Base-by-base conservation (phyloP, 2,113 vertebrate genomes). In the Dasyurus viverrinus region DNA sequence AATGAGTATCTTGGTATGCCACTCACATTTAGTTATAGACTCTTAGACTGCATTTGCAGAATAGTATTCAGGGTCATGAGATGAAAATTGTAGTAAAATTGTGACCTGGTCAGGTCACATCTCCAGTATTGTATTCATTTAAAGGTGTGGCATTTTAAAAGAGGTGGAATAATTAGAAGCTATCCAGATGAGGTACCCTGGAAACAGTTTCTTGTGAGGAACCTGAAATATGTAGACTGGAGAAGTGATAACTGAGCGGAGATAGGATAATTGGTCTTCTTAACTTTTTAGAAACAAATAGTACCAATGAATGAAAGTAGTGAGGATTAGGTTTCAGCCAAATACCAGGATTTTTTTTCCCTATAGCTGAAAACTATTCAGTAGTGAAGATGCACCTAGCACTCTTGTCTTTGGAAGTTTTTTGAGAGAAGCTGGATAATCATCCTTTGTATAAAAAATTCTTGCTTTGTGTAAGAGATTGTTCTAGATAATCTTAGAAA, bases 271-370 rank as follows among this genome's bases (percentile, higher is more conserved):
- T 26, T 53, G 90, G 1, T 95, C 76, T 94, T 92, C 84, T 92
- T 12, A 4, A 19, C n/a, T 23, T 42, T 16, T 91, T 12, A 96
- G 90, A 57, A 47, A 92, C 89, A 94, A 97, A 36, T 48, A 36
- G 26, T 55, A 90, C 89, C 16, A 90, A 19, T 52, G 91, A 54
- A n/a, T 94, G 53, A 92, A 95, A 55, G 52, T 97, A 95, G 22
- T 2, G 25, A 94, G 93, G 68, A 94, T 42, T 89, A 90, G 42
- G 76, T 89, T 68, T 84, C 54, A 94, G 22, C 89, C 95, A 53
- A 91, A 12, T 96, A 5, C 91, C 42, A 42, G 48, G 10, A 68
- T 2, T 90, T 95, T 95, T 96, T 92, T n/a, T n/a, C n/a, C 94
- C 90, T 60, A 76, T 30, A 93, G 90, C 30, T 36, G 93, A 84